Evolutionary conservation across 2,888 invertebrate genomes (phyloP), one percentile per base, ranked within the genome.

Genomic region (Unio pictorum): DNA sequence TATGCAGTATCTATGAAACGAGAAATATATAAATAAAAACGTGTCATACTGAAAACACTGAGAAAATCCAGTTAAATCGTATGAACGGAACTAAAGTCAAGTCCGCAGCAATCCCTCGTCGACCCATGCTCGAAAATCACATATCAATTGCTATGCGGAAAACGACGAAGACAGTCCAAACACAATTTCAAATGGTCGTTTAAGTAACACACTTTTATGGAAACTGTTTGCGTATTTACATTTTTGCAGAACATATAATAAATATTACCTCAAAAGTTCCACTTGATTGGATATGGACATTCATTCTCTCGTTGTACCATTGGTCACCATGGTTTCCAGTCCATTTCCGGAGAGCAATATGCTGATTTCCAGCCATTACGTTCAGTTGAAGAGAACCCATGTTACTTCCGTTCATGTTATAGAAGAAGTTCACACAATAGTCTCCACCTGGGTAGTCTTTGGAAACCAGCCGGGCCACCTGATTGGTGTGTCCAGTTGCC

Each of bases 381-480:
- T 76, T 75, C 54, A 83, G 70, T 23, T 71, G 69, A 20, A 86
- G 72, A 11, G 61, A 66, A 15, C 84, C 85, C 58, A 79, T 83
- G 63, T 79, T 71, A 15, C 64, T 60, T 4, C 86, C 86, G 62
- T 81, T 79, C 86, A 86, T 84, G 68, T 84, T 75, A 68, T 79
- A 84, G 72, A 78, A 84, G 70, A 85, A 83, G 65, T 76, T 72
- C 34, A 86, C 73, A 71, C 86, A 86, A 64, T 84, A 84, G 34
- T 76, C 74, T 0, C 85, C 85, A 20, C 78, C 73, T 11, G 71
- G 68, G 71, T 78, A 81, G 2, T 34, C 30, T 54, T 78, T 73
- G 4, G 81, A 83, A 11, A 75, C 69, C 4, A 83, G 61, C n/a
- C 74, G 76, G 18, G 81, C 81, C 15, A 67, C 66, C 61, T 82